Evolutionary conservation across 2,797 vertebrate species (phyloP).

Genomic region (Pseudochaenichthys georgianus): DNA sequence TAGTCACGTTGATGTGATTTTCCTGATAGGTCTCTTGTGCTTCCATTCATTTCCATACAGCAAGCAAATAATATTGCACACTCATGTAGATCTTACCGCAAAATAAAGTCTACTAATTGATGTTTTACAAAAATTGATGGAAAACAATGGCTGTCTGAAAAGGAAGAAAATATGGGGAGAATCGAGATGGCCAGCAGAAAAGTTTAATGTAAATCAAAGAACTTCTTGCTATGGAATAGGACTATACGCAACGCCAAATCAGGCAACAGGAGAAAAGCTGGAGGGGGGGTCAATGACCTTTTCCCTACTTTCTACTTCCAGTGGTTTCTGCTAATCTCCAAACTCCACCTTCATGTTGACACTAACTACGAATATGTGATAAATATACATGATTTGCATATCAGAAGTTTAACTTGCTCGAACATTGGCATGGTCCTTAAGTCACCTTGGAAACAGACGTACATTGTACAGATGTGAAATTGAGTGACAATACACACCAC

Average conservation of each 20-base stretch:
- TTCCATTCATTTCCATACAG: background rate
- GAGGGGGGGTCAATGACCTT: too few relatives aligned
- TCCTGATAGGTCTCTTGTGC: background rate
- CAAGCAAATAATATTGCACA: background rate
- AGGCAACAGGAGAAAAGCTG: too few relatives aligned
- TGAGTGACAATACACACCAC: constrained; percentile 12
- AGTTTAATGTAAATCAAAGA: too few relatives aligned
- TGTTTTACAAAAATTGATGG: background rate
- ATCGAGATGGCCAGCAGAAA: too few relatives aligned
- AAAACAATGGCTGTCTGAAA: background rate
- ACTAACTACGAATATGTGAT: too few relatives aligned
- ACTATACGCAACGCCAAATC: too few relatives aligned
- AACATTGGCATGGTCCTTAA: constrained; percentile 41
- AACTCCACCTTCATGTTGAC: too few relatives aligned
- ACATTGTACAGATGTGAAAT: constrained; percentile 9
- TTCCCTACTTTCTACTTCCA: too few relatives aligned
- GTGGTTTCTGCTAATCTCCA: too few relatives aligned
- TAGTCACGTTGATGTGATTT: too few relatives aligned
- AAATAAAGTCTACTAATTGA: background rate
- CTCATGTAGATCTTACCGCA: background rate
- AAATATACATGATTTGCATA: constrained; percentile 20
- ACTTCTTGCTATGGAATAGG: too few relatives aligned
- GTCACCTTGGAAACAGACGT: constrained; percentile 14
- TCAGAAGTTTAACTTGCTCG: constrained; percentile 9
- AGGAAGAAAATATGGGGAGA: background rate